phyloP scores from a whole-genome alignment of 2,888 invertebrate species.

The Lymantria monacha region DNA sequence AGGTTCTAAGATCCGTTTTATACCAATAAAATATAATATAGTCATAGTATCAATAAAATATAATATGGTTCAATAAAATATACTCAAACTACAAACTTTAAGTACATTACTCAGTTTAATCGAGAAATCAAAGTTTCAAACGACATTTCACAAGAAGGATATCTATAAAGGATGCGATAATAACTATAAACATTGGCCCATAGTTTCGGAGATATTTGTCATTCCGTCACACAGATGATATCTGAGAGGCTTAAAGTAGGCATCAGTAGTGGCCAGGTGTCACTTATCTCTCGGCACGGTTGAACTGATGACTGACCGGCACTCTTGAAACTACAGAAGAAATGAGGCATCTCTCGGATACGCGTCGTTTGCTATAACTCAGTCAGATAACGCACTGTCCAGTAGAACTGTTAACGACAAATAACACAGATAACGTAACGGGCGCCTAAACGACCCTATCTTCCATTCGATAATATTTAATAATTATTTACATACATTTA shows the following conservation, averaged over 20 bases:
- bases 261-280: constrained; percentile 35
- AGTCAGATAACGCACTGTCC: constrained; percentile 67
- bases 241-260: constrained; percentile 26
- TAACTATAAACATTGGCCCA: constrained; percentile 24
- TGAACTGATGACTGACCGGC: constrained; percentile 41
- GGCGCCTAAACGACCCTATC: constrained; percentile 77
- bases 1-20: too few species aligned
- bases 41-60: too few species aligned
- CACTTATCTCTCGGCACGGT: constrained; percentile 49
- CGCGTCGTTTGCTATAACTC: constrained; percentile 66
- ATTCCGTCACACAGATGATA: constrained; percentile 32
- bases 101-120: neutral
- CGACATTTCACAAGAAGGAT: constrained; percentile 1
- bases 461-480: constrained; percentile 75
- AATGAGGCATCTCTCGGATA: constrained; percentile 48
- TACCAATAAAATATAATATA: too few species aligned
- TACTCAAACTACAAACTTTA: too few species aligned
- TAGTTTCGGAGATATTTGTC: constrained; percentile 24
- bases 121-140: constrained; percentile 5
- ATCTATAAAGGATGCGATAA: constrained; percentile 14
- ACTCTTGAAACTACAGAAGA: constrained; percentile 63
- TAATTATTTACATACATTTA: constrained; percentile 78
- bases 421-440: constrained; percentile 75
- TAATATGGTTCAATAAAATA: too few species aligned
- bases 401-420: constrained; percentile 75